Evolutionary conservation across 2,888 invertebrate genomes (phyloP), one percentile per base, ranked within the genome.

Genomic region (Phyto melanocephala): DNA sequence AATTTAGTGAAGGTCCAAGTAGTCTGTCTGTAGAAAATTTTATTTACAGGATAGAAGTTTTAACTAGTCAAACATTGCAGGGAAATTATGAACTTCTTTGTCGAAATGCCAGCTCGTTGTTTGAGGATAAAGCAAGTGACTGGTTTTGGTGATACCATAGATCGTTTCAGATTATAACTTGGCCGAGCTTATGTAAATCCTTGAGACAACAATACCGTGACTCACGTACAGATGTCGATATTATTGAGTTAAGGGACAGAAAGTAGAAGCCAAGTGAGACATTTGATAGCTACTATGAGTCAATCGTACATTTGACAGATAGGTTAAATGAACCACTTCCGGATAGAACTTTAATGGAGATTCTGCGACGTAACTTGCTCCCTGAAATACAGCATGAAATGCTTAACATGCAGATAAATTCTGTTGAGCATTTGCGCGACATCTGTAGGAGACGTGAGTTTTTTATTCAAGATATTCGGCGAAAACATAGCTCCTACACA

Each of bases 311-410:
- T 22, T 37, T 80, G 17, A 13, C 22, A 8, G 80, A 80, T 52
- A 15, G 74, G 5, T 37, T 74, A n/a, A 37, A 50, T 1, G 13
- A 15, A 8, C 80, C 75, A n/a, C 17, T 65, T 2, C 15, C 40
- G 4, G 80, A 80, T 4, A 24, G 63, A 22, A 67, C 22, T 6
- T 6, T 68, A 4, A 33, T 80, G 15, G 62, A 65, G 50, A 74
- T 62, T n/a, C 8, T 80, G 1, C 47, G 50, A 5, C 40, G 68
- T 7, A 80, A 80, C 35, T 54, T 80, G n/a, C 40, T 42, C 17
- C 74, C 74, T 5, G 68, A 80, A 22, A 68, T 80, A 11, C 68
- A 67, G 15, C n/a, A n/a, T n/a, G n/a, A n/a, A n/a, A n/a, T n/a
- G n/a, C n/a, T n/a, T n/a, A n/a, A n/a, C n/a, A n/a, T 15, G 1